Evolutionary conservation across 1,140 invertebrate species (phyloP).

Genomic region (Tetranychus cinnabarinus): DNA sequence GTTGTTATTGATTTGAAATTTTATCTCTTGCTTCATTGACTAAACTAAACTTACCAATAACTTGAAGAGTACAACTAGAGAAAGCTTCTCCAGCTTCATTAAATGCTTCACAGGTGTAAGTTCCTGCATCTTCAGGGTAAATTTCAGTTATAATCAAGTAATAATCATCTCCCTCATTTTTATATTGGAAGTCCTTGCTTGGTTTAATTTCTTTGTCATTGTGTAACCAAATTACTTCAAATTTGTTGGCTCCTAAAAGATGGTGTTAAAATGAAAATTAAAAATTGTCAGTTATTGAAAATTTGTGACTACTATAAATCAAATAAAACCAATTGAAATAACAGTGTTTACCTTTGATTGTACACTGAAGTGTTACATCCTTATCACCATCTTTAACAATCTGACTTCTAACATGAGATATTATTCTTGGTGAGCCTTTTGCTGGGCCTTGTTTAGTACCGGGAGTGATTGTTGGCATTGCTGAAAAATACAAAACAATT

Average conservation of each 20-base stretch:
- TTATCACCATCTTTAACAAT: constrained; percentile 14
- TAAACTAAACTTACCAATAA: constrained; percentile 19
- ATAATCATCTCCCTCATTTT: constrained; percentile 66
- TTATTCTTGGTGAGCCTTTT: constrained; percentile 11
- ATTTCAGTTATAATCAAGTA: constrained; percentile 66
- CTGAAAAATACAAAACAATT: constrained; percentile 3
- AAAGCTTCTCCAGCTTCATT: constrained; percentile 64
- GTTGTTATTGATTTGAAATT: too few species aligned
- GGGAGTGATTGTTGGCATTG: constrained; percentile 20
- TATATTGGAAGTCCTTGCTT: constrained; percentile 83
- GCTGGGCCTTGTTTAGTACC: constrained; percentile 3
- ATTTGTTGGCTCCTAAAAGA: constrained; percentile 7
- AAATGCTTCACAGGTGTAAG: constrained; percentile 77
- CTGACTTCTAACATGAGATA: constrained; percentile 10
- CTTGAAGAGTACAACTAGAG: constrained; percentile 65
- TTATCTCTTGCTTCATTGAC: too few species aligned
- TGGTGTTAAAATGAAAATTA: not conserved
- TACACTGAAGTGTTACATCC: constrained; percentile 11
- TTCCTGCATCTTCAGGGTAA: constrained; percentile 58
- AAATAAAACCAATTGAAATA: not conserved
- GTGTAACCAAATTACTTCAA: constrained; percentile 46
- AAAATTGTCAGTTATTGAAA: not conserved
- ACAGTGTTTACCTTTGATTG: constrained; percentile 12
- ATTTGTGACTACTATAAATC: not conserved
- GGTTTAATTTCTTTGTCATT: constrained; percentile 91